phyloP scores from a whole-genome alignment of 2,797 vertebrate genomes.

The Picus viridis region DNA sequence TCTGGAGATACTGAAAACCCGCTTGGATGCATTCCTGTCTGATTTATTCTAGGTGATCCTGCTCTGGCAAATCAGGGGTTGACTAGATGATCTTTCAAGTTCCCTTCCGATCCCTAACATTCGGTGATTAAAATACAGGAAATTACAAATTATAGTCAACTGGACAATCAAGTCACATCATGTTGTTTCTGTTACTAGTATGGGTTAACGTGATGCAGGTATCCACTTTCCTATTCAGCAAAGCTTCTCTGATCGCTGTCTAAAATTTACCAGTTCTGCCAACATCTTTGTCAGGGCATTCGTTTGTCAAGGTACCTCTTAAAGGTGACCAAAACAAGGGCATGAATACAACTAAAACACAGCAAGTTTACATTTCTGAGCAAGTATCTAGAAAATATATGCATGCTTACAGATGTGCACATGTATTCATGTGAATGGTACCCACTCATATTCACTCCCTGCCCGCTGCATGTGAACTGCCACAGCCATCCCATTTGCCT shows the following conservation, averaged over 20 bases:
- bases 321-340: background rate
- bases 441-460: background rate
- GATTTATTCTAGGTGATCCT: too few species aligned
- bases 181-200: background rate
- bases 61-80: too few species aligned
- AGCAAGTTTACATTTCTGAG: background rate
- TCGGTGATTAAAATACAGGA: background rate
- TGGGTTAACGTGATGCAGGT: background rate
- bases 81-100: too few species aligned
- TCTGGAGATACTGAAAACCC: too few species aligned
- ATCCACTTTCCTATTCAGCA: background rate
- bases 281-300: background rate
- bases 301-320: background rate
- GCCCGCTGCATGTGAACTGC: background rate
- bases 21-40: too few species aligned
- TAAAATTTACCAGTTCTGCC: background rate
- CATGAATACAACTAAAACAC: background rate
- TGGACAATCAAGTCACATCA: background rate
- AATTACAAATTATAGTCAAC: background rate
- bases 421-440: rapidly evolving
- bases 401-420: background rate
- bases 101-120: too few species aligned
- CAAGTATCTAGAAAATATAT: background rate
- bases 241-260: background rate
- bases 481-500: background rate